Base-by-base conservation (phyloP, 2,888 invertebrate species). In the Hemicrepidius hirtus region DNA sequence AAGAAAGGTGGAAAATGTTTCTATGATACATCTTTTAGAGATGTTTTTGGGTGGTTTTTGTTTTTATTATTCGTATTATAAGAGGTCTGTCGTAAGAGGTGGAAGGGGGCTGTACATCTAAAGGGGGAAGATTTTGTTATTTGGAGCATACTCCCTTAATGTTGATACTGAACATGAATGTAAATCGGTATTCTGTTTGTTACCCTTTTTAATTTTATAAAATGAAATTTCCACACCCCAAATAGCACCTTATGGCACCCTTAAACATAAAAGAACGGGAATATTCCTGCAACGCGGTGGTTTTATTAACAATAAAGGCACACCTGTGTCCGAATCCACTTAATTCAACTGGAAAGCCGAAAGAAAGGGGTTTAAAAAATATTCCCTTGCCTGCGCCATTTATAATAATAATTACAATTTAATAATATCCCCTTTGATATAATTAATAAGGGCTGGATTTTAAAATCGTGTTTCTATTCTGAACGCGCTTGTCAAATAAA, bases 401-500 rank as follows among this genome's bases (percentile, higher is more conserved):
- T 44, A 1, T 18, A 18, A 44, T 18, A 18, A 44, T 44, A 44
- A 44, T 44, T 44, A 9, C 44, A 44, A 16, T 28, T 53, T n/a
- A n/a, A n/a, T n/a, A 28, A 53, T 53, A 53, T 53, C 53, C 32
- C 28, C 0, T 13, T 28, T 32, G 13, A 53, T 53, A 13, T 53
- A 53, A 53, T 53, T 53, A 53, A 20, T n/a, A 32, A 32, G 53
- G 32, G 53, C 28, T 53, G 53, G 53, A 53, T 53, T n/a, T n/a
- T 28, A 53, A 53, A 32, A 49, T 21, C n/a, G 53, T 28, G 28
- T 53, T 53, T 28, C 53, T 53, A 53, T 53, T 53, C 53, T 21
- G 53, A 24, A 32, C 53, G 53, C 53, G 28, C 53, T 53, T 28
- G 53, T 53, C 53, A 53, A 53, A 53, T 53, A 53, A 53, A 53